Percentiles rank a stretch among this genome's conserved stretches.
Evolutionary conservation across 1,140 invertebrate species (phyloP).

Genomic region (Temnothorax nylanderi): DNA sequence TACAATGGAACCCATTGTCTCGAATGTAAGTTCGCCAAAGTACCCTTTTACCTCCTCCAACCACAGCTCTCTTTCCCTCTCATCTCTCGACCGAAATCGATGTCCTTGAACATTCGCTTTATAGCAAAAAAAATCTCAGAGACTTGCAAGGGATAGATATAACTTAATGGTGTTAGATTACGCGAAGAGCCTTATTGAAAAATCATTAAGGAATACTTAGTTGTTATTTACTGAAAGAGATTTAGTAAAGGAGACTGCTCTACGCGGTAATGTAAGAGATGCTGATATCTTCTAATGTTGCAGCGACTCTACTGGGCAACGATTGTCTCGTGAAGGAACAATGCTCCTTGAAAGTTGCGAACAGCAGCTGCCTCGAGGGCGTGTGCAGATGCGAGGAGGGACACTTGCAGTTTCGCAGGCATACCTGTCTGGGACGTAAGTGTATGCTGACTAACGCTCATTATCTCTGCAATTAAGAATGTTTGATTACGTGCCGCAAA

Average conservation of each 20-base stretch:
- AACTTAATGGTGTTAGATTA: background rate
- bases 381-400: conserved; percentile 92
- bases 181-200: background rate
- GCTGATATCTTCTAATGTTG: conserved; percentile 64
- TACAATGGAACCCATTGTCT: conserved; percentile 89
- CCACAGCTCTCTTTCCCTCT: background rate
- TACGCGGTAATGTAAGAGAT: conserved; percentile 73
- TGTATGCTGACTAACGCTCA: background rate
- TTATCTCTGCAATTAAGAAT: background rate
- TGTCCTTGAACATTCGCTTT: background rate
- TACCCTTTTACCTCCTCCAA: conserved; percentile 1
- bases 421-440: conserved; percentile 96
- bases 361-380: conserved; percentile 91
- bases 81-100: conserved; percentile 25
- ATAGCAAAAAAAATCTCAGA: background rate
- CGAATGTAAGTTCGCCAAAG: conserved; percentile 87
- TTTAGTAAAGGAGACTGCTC: background rate
- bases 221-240: background rate
- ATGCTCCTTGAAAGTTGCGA: conserved; percentile 92
- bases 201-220: background rate
- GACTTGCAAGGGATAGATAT: background rate
- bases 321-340: conserved; percentile 91
- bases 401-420: conserved; percentile 93
- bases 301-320: conserved; percentile 92
- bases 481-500: background rate